phyloP scores from a whole-genome alignment of 2,797 vertebrate species.

The Platyrinchus mystaceus region DNA sequence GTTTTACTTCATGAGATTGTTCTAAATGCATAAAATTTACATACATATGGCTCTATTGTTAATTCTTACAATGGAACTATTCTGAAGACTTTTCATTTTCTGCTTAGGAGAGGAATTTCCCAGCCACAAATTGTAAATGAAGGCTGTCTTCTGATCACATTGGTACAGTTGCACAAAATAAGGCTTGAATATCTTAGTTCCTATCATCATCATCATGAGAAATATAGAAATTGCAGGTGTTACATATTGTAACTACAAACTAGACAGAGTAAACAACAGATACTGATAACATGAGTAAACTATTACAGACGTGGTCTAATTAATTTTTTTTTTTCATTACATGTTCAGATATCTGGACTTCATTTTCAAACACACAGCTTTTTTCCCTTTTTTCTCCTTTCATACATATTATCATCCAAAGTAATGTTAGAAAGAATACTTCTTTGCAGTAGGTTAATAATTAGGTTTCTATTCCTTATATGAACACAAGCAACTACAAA shows the following conservation, averaged over 20 bases:
- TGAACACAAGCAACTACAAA: not conserved
- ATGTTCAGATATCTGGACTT: not conserved
- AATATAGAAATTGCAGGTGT: not conserved
- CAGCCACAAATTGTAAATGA: not conserved
- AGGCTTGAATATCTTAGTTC: not conserved
- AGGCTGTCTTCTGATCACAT: not conserved
- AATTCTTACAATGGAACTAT: not conserved
- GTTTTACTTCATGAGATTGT: slow-evolving; percentile 55
- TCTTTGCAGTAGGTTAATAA: not conserved
- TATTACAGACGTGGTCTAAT: not conserved
- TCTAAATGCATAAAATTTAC: slow-evolving; percentile 66
- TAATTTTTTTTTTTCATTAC: not conserved
- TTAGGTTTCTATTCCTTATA: not conserved
- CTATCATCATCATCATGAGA: not conserved
- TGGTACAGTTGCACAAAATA: not conserved
- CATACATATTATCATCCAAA: not conserved
- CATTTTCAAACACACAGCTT: not conserved
- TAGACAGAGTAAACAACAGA: not conserved
- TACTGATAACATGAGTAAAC: not conserved
- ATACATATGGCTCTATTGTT: slow-evolving; percentile 7
- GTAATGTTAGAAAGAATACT: not conserved
- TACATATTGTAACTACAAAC: not conserved
- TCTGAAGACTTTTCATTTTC: not conserved
- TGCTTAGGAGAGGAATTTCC: not conserved
- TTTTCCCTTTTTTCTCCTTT: not conserved